Percentiles rank a stretch among this genome's conserved stretches.
Evolutionary conservation across 2,797 vertebrate genomes (phyloP).

Genomic region (Melopsittacus undulatus): DNA sequence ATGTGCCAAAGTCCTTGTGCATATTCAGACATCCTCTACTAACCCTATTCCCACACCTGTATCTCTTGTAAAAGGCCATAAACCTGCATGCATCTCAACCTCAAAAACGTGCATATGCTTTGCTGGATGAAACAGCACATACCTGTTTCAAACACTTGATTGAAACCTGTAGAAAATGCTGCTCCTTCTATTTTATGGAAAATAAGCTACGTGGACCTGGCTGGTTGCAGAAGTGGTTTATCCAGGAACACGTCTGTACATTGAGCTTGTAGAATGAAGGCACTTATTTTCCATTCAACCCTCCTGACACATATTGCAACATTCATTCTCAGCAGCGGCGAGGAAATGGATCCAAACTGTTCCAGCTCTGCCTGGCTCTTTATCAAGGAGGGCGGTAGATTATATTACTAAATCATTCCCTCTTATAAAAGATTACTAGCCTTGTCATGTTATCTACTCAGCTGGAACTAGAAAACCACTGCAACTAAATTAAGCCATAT

Average conservation of each 20-base stretch:
- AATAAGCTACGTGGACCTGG: not conserved
- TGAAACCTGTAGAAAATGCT: not conserved
- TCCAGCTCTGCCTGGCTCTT: slow-evolving; percentile 49
- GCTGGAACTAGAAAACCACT: slow-evolving; percentile 1
- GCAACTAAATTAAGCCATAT: slow-evolving; percentile 11
- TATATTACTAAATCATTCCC: slow-evolving; percentile 8
- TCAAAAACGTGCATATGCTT: rapidly evolving
- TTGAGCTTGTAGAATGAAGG: slow-evolving; percentile 4
- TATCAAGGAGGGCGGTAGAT: slow-evolving; percentile 1
- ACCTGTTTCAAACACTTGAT: not conserved
- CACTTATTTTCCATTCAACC: slow-evolving; percentile 49
- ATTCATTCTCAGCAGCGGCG: not conserved
- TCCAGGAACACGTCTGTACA: slow-evolving; percentile 52
- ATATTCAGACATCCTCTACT: not conserved
- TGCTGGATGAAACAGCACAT: rapidly evolving
- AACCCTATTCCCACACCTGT: not conserved
- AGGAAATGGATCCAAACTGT: slow-evolving; percentile 19
- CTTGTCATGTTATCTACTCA: slow-evolving; percentile 43
- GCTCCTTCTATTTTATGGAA: not conserved
- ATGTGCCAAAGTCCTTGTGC: not conserved
- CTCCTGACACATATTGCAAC: not conserved
- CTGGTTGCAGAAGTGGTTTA: not conserved
- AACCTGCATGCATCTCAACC: not conserved
- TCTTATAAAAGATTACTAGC: not conserved
- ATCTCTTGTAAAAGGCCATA: not conserved